These are phyloP conservation scores for Haliclona indistincta DNA, from an alignment of 37 sponge, comb jelly and placozoan genomes.

Conservation along the genomic window DNA sequence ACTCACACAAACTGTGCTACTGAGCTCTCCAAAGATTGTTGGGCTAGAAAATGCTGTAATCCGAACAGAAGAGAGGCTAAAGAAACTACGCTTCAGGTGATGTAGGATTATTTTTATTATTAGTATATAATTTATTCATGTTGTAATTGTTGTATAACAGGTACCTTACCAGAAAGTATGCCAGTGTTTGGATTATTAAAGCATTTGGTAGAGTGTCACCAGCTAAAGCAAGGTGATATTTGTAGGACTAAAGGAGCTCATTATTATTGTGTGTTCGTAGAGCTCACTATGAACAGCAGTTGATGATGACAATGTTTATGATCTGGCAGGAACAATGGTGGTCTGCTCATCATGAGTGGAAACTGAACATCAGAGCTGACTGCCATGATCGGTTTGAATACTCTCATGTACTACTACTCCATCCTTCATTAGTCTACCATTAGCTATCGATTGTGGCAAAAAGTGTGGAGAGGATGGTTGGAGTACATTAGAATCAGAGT, in stretches of 20 bases:
- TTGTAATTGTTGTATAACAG: background rate
- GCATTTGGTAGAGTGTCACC: conserved; percentile 58
- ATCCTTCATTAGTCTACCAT: background rate
- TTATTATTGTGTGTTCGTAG: background rate
- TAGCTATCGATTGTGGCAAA: conserved; percentile 70
- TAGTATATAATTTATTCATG: background rate
- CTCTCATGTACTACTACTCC: background rate
- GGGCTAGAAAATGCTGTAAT: too few species aligned
- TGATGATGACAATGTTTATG: conserved; percentile 28
- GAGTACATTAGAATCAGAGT: conserved; percentile 4
- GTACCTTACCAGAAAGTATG: conserved; percentile 42
- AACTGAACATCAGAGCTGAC: conserved; percentile 74
- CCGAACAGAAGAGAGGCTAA: too few species aligned
- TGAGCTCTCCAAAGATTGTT: too few species aligned
- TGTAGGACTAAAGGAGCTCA: background rate
- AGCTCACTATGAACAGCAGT: background rate
- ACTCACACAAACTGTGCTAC: too few species aligned
- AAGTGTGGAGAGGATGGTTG: conserved; percentile 59
- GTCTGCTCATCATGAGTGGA: conserved; percentile 67
- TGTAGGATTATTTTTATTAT: too few species aligned
- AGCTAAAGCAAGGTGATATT: conserved; percentile 18
- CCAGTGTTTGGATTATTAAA: conserved; percentile 21
- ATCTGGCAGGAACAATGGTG: conserved; percentile 63
- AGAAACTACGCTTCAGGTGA: too few species aligned
- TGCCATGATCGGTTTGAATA: conserved; percentile 64